Evolutionary conservation across 1,140 invertebrate species (phyloP), one percentile per base, ranked within the genome.

Genomic region (Halesus radiatus): DNA sequence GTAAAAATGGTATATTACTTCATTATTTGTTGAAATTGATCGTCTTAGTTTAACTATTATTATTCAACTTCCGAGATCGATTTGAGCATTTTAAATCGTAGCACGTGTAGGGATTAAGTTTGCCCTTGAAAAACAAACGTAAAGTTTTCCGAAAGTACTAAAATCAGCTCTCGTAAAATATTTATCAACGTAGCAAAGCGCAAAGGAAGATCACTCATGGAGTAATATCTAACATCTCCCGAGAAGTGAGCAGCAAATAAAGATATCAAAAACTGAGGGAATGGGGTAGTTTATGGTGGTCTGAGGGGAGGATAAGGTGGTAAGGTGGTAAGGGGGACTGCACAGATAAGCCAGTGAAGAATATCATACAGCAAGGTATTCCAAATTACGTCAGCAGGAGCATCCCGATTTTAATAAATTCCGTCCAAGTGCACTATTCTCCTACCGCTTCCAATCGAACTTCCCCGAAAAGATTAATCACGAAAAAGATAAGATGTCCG

Each of bases 121-220:
- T 10, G 37, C 37, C 37, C 37, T 45, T 45, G 8, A 45, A 45
- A 45, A 45, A 13, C 8, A 45, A 45, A 45, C 37, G 37, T 45
- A 10, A 32, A 32, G 8, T 45, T 45, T 45, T 3, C 37, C 13
- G 10, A 45, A 45, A 45, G 37, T 45, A 45, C 10, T 45, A 13
- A 45, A 45, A 45, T 45, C 37, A 45, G 37, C 37, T 45, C 20
- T 60, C 56, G 20, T 60, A 60, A 60, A 60, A 60, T 60, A 60
- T 60, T 60, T 60, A 60, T 60, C 56, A 60, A 60, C 18, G 18
- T 60, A 22, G n/a, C 3, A 60, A 60, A 20, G 5, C 10, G 56
- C 23, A 23, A 20, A 13, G 56, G 1, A 20, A 60, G 37, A 60
- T 60, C 56, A 60, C 18, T 60, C 56, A 23, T 16, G 18, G 20